phyloP scores from a whole-genome alignment of 2,888 invertebrate genomes.

The Alitta virens region DNA sequence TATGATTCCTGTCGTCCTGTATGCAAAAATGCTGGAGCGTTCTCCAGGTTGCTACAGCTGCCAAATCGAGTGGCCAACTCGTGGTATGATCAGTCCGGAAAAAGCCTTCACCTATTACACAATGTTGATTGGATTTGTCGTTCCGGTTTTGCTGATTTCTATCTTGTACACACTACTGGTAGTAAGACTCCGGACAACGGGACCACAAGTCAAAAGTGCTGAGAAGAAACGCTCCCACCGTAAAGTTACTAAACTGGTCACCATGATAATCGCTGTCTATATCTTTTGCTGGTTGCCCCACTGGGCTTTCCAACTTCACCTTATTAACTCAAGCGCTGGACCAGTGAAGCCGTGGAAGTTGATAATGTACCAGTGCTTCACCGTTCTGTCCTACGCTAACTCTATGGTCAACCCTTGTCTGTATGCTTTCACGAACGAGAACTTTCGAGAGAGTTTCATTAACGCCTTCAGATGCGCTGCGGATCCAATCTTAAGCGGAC shows the following conservation, averaged over 20 bases:
- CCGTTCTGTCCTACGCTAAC: conserved; percentile 30
- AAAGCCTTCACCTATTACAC: conserved; percentile 24
- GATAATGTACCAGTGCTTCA: conserved; percentile 24
- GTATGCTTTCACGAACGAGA: conserved; percentile 33
- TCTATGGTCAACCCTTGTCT: conserved; percentile 31
- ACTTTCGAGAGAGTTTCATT: conserved; percentile 30
- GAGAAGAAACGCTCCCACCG: conserved; percentile 14
- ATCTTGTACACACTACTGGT: conserved; percentile 28
- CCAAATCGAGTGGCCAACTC: conserved; percentile 24
- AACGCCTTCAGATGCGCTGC: conserved; percentile 28
- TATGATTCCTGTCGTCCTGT: conserved; percentile 29
- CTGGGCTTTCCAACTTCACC: conserved; percentile 27
- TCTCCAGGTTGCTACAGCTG: conserved; percentile 13
- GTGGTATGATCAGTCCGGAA: conserved; percentile 2
- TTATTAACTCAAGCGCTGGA: neutral
- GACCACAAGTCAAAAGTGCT: neutral
- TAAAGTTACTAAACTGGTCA: conserved; percentile 25
- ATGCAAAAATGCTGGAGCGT: conserved; percentile 13
- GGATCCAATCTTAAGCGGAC: conserved; percentile 12
- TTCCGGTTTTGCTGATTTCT: conserved; percentile 27
- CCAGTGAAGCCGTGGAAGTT: conserved; percentile 15
- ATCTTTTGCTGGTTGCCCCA: conserved; percentile 28
- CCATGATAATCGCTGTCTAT: conserved; percentile 23
- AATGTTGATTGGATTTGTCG: conserved; percentile 25
- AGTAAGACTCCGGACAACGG: conserved; percentile 19